Conservation (phyloP, 2,113 vertebrate species). For the Ophiodon elongatus region DNA sequence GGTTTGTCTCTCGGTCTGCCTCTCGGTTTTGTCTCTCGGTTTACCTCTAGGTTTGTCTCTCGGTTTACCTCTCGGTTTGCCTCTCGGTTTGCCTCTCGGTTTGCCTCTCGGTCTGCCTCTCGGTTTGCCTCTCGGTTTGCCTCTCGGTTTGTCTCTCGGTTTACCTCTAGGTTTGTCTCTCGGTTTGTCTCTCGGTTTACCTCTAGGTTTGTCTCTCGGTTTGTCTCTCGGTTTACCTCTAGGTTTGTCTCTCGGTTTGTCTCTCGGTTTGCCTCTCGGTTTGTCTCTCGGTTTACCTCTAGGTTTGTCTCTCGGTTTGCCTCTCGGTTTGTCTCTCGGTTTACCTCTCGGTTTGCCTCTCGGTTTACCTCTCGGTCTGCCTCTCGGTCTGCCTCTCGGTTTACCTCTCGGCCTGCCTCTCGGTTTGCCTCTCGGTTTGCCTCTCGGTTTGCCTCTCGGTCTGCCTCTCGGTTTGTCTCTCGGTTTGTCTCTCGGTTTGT, state of each 20-base stretch:
- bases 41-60: conserved; percentile 27
- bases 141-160: conserved; percentile 22
- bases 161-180: no score
- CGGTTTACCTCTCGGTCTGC: no score
- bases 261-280: conserved; percentile 14
- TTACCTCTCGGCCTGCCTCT: no score
- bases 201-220: no score
- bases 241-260: no score
- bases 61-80: conserved; percentile 21
- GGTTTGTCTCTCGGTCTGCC: conserved; percentile 28
- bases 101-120: no score
- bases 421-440: conserved; percentile 29
- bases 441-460: conserved; percentile 14
- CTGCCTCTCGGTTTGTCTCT: conserved; percentile 24
- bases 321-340: no score
- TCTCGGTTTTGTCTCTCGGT: no score
- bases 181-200: conserved; percentile 23
- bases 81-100: conserved; percentile 23
- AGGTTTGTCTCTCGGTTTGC: no score
- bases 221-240: conserved; percentile 24
- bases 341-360: conserved; percentile 28
- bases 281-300: conserved; percentile 24
- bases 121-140: conserved; percentile 24
- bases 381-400: conserved; percentile 23
- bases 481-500: conserved; percentile 23